Conservation (phyloP, 2,797 vertebrate genomes). For the Ciconia nigra region DNA sequence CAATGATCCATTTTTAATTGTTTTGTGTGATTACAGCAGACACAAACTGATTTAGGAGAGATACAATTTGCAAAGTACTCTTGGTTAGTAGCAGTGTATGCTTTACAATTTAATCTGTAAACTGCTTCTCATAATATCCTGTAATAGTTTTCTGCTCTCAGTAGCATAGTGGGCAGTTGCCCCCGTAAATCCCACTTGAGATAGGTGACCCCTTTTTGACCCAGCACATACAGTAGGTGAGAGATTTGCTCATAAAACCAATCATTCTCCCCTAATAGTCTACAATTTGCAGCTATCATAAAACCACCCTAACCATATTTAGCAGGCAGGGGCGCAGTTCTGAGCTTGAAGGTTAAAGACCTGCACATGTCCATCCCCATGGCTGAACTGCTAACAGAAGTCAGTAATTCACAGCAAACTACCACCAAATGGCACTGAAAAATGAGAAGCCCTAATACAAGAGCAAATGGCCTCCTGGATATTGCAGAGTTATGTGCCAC, state of each 20-base stretch:
- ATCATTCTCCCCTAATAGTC: conserved; percentile 4
- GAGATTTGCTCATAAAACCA: background rate
- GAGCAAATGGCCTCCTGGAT: conserved; percentile 11
- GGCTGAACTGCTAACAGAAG: background rate
- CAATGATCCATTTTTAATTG: conserved; percentile 47
- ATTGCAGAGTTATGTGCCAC: conserved; percentile 4
- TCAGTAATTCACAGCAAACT: conserved; percentile 41
- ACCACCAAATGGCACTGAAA: conserved; percentile 22
- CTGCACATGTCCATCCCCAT: background rate
- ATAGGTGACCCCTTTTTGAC: conserved; percentile 12
- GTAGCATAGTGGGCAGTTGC: conserved; percentile 30
- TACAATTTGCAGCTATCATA: conserved; percentile 40
- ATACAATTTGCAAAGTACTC: conserved; percentile 19
- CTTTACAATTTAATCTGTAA: conserved; percentile 37
- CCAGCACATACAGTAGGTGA: background rate
- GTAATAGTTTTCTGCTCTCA: conserved; percentile 38
- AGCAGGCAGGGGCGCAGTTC: conserved; percentile 11
- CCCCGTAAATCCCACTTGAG: conserved; percentile 20
- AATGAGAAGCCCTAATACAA: background rate
- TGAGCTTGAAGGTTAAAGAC: conserved; percentile 44
- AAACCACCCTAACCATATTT: conserved; percentile 34
- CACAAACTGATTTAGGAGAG: background rate
- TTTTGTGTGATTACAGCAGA: conserved; percentile 41
- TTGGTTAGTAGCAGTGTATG: background rate
- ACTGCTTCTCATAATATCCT: conserved; percentile 29